Percentiles rank a stretch among this genome's conserved stretches.
Conservation (phyloP, 2,888 invertebrate species). For the Pristionchus arcanus region DNA sequence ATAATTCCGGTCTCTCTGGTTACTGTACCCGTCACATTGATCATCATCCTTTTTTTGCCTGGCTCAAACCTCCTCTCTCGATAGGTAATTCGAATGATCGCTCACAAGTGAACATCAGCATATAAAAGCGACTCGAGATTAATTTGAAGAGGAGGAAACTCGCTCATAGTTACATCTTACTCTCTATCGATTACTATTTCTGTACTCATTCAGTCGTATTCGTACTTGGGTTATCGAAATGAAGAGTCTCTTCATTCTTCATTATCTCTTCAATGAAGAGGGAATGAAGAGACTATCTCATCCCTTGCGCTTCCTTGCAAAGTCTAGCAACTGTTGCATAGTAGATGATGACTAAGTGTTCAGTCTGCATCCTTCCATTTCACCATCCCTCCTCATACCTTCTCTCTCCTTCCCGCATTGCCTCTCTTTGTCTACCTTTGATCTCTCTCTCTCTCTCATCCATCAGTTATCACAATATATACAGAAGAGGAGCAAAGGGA, state of each 20-base stretch:
- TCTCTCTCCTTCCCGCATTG: slow-evolving; percentile 50
- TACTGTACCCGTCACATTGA: background rate
- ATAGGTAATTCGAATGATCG: slow-evolving; percentile 24
- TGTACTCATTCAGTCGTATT: background rate
- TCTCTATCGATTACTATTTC: background rate
- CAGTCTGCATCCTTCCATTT: background rate
- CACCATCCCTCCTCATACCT: background rate
- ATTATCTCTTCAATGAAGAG: background rate
- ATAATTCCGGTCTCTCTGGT: slow-evolving; percentile 17
- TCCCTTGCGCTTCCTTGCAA: too few relatives aligned
- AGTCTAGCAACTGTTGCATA: background rate
- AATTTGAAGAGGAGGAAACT: background rate
- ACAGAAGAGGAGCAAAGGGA: slow-evolving; percentile 29
- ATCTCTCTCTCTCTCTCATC: background rate
- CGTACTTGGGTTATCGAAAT: background rate
- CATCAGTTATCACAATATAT: slow-evolving; percentile 26
- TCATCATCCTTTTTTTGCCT: background rate
- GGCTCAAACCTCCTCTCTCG: background rate
- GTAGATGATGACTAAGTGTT: background rate
- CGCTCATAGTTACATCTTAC: background rate
- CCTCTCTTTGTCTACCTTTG: slow-evolving; percentile 45
- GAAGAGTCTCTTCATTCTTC: background rate
- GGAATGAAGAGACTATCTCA: too few relatives aligned
- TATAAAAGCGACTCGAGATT: slow-evolving; percentile 5
- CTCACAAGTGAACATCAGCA: background rate